Percentiles rank a stretch among this genome's conserved stretches.
Evolutionary conservation across 2,797 vertebrate species (phyloP).

Genomic region (Syncerus caffer): DNA sequence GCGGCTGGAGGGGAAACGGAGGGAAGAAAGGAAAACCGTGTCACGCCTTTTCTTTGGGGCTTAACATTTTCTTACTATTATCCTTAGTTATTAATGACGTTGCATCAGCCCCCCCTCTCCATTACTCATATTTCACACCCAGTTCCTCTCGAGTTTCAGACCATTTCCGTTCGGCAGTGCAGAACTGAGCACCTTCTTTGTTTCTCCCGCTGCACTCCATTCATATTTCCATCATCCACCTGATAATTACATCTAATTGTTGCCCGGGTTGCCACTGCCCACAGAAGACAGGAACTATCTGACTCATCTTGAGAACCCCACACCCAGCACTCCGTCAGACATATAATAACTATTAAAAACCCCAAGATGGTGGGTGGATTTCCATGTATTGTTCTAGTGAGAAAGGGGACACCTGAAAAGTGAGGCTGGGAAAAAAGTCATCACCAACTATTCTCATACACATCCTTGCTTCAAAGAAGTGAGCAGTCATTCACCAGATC

Average conservation of each 20-base stretch:
- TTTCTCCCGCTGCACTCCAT: not conserved
- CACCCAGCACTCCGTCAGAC: not conserved
- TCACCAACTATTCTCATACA: not conserved
- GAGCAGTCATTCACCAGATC: not conserved
- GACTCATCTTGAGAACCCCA: not conserved
- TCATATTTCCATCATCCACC: not conserved
- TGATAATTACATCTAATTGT: not conserved
- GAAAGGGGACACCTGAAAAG: not conserved
- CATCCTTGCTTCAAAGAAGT: not conserved
- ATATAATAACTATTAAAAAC: not conserved
- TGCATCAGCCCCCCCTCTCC: not conserved
- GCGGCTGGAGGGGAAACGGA: rapidly evolving
- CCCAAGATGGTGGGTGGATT: not conserved
- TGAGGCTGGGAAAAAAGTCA: not conserved
- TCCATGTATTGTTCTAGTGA: not conserved
- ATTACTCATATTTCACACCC: not conserved
- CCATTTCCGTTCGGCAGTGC: rapidly evolving
- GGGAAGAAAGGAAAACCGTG: not conserved
- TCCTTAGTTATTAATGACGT: not conserved
- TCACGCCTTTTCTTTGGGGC: not conserved
- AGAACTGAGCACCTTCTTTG: not conserved
- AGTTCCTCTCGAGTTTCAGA: not conserved
- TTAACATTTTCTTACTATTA: not conserved
- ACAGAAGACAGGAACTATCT: not conserved
- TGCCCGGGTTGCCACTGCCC: not conserved